A percentile compares a stretch with the other conserved stretches of the same genome.
Evolutionary conservation across 2,888 invertebrate species (phyloP).

Genomic region (Xestia sexstrigata): DNA sequence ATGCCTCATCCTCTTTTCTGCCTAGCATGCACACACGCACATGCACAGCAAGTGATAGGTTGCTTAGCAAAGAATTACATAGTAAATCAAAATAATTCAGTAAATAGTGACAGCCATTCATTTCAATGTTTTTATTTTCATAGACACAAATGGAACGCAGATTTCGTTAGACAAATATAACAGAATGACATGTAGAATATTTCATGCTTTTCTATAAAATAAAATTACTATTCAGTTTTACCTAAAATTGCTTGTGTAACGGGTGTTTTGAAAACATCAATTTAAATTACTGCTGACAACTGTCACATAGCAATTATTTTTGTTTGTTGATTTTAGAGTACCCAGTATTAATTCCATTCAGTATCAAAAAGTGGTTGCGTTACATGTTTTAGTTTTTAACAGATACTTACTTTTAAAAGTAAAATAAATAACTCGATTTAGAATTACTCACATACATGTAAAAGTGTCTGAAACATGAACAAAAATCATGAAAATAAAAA

Average conservation of each 20-base stretch:
- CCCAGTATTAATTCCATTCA: background rate
- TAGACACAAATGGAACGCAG: constrained; percentile 18
- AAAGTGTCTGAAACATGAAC: background rate
- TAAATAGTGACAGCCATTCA: constrained; percentile 20
- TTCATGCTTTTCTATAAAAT: constrained; percentile 1
- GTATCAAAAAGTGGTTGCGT: background rate
- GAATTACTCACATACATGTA: background rate
- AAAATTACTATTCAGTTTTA: constrained; percentile 18
- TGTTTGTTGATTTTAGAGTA: constrained; percentile 5
- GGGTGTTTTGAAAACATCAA: constrained; percentile 31
- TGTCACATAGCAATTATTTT: constrained; percentile 15
- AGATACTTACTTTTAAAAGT: background rate
- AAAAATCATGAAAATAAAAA: constrained; percentile 17
- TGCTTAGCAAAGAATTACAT: background rate
- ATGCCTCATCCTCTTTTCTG: background rate
- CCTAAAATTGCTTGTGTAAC: background rate
- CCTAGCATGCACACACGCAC: background rate
- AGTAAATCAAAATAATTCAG: background rate
- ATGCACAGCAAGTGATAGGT: background rate
- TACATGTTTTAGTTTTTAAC: background rate
- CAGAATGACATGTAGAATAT: constrained; percentile 15
- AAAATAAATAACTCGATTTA: background rate
- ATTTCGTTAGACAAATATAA: constrained; percentile 10
- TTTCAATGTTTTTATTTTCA: constrained; percentile 12
- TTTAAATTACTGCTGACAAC: constrained; percentile 25